Percentiles rank a stretch among this genome's conserved stretches.
Evolutionary conservation across 2,113 vertebrate genomes (phyloP).

Genomic region (Clarias macrocephalus): DNA sequence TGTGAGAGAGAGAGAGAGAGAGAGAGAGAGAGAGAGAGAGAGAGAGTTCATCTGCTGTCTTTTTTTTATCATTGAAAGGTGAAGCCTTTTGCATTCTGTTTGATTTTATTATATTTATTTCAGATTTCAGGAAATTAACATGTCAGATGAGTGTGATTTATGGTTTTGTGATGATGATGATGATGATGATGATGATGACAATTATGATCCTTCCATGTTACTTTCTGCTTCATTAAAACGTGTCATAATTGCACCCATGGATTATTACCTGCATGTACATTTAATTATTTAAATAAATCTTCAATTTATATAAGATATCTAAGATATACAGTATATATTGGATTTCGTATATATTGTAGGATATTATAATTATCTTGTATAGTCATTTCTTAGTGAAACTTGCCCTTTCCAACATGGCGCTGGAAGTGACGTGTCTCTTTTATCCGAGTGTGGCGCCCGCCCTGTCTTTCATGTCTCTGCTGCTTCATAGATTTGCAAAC

Average conservation of each 20-base stretch:
- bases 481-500: not conserved
- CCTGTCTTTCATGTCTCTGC: too few relatives aligned
- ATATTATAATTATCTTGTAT: too few relatives aligned
- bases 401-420: not conserved
- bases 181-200: conserved; percentile 1
- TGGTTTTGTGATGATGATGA: not conserved
- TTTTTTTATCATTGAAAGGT: conserved; percentile 46
- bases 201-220: conserved; percentile 55
- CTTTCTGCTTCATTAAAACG: conserved; percentile 67
- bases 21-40: not conserved
- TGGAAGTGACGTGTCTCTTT: not conserved
- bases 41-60: conserved; percentile 22
- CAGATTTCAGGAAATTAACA: conserved; percentile 26
- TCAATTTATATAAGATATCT: too few relatives aligned
- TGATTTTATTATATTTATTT: conserved; percentile 16
- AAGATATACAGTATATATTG: too few relatives aligned
- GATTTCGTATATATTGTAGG: too few relatives aligned
- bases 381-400: not conserved
- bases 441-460: too few relatives aligned
- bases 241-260: conserved; percentile 53
- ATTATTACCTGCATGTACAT: not conserved
- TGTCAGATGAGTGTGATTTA: not conserved
- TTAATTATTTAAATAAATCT: too few relatives aligned
- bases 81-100: conserved; percentile 5
- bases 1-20: not conserved